Conservation (phyloP, 2,113 vertebrate genomes). For the Alectura lathami region DNA sequence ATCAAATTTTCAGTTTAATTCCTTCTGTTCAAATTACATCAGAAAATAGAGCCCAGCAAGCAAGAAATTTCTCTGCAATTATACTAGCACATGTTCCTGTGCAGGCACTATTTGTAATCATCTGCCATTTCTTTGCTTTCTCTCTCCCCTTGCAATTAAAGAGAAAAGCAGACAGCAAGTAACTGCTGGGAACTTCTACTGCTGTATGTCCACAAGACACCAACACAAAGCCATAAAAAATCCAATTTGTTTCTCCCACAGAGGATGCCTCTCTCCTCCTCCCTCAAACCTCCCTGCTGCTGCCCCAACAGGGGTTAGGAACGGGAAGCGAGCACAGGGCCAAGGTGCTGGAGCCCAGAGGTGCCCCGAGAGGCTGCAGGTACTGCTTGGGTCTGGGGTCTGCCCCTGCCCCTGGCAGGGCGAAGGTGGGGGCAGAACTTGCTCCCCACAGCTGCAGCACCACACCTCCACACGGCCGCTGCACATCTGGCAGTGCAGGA, state of each 20-base stretch:
- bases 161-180: not conserved
- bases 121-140: not conserved
- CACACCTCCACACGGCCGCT: accelerated
- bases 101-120: not conserved
- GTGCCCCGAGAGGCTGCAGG: not conserved
- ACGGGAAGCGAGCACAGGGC: not conserved
- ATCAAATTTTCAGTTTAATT: not conserved
- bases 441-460: not conserved
- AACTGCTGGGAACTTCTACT: not conserved
- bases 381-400: not conserved
- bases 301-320: not conserved
- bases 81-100: accelerated
- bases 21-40: not conserved
- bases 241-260: not conserved
- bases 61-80: not conserved
- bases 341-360: not conserved
- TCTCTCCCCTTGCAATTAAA: not conserved
- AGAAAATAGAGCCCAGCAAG: not conserved
- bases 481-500: accelerated
- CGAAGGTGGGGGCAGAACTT: not conserved
- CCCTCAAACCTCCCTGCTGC: not conserved
- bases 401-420: not conserved
- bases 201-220: not conserved
- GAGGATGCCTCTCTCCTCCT: not conserved
- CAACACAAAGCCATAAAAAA: conserved; percentile 2